These are phyloP conservation scores for Mormyrus iriodes DNA, from an alignment of 2,113 vertebrate genomes.

Conservation along the genomic window DNA sequence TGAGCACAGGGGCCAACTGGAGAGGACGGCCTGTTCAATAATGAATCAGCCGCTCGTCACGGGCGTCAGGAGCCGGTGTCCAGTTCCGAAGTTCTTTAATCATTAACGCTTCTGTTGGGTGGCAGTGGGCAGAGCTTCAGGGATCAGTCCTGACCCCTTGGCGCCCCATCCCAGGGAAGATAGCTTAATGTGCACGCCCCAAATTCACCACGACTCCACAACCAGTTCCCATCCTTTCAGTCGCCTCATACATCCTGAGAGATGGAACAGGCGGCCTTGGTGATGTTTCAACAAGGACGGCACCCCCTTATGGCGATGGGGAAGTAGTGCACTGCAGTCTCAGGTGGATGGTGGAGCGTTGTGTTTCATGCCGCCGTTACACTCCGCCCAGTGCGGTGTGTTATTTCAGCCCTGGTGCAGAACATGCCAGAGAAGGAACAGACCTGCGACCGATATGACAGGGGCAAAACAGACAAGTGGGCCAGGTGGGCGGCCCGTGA, in stretches of 20 bases:
- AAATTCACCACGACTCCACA: background rate
- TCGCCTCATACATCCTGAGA: background rate
- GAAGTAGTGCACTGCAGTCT: background rate
- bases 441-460: background rate
- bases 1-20: slow-evolving; percentile 31
- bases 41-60: slow-evolving; percentile 52
- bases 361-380: background rate
- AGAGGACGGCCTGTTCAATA: slow-evolving; percentile 50
- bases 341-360: background rate
- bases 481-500: background rate
- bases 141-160: background rate
- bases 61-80: slow-evolving; percentile 22
- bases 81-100: slow-evolving; percentile 54
- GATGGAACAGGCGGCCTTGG: background rate
- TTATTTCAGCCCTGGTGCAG: background rate
- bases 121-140: background rate
- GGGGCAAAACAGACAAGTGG: background rate
- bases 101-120: slow-evolving; percentile 42
- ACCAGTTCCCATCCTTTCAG: background rate
- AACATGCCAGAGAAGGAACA: background rate
- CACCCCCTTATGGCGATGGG: background rate
- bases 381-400: background rate
- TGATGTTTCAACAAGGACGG: background rate
- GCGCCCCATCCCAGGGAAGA: background rate
- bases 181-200: background rate